Percentiles rank a stretch among this genome's conserved stretches.
These are phyloP conservation scores for Polyommatus icarus DNA, from an alignment of 2,888 invertebrate species.

Conservation along the genomic window DNA sequence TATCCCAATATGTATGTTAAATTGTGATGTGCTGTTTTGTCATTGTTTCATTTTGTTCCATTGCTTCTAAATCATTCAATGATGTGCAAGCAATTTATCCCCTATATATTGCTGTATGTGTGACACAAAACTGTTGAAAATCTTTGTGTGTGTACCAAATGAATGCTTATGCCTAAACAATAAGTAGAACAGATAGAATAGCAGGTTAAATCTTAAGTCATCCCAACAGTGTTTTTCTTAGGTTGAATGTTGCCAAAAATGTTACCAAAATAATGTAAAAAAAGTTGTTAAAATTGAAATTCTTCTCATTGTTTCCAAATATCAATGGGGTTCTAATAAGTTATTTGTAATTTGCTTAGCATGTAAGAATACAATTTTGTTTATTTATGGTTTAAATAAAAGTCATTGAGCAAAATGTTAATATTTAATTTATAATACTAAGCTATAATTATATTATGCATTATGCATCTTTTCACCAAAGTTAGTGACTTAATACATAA, in stretches of 20 bases:
- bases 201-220: neutral
- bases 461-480: neutral
- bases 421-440: constrained; percentile 32
- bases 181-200: neutral
- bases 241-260: neutral
- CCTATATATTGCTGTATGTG: neutral
- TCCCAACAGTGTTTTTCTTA: neutral
- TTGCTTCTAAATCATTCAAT: too few relatives aligned
- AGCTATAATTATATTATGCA: constrained; percentile 12
- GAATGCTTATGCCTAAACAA: neutral
- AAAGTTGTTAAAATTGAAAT: constrained; percentile 8
- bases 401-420: constrained; percentile 33
- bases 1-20: too few relatives aligned
- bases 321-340: constrained; percentile 10
- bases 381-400: constrained; percentile 35
- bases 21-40: too few relatives aligned
- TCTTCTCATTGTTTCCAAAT: constrained; percentile 8
- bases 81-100: too few relatives aligned
- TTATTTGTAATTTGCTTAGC: constrained; percentile 32
- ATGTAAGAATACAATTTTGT: constrained; percentile 34
- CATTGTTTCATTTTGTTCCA: too few relatives aligned
- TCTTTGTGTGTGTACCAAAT: neutral
- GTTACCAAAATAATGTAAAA: constrained; percentile 15
- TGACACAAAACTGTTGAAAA: neutral
- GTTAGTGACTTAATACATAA: constrained; percentile 84